Percentiles rank a stretch among this genome's conserved stretches.
These are phyloP conservation scores for Tarsius wallacei DNA, from an alignment of 2,797 vertebrate species.

Conservation along the genomic window DNA sequence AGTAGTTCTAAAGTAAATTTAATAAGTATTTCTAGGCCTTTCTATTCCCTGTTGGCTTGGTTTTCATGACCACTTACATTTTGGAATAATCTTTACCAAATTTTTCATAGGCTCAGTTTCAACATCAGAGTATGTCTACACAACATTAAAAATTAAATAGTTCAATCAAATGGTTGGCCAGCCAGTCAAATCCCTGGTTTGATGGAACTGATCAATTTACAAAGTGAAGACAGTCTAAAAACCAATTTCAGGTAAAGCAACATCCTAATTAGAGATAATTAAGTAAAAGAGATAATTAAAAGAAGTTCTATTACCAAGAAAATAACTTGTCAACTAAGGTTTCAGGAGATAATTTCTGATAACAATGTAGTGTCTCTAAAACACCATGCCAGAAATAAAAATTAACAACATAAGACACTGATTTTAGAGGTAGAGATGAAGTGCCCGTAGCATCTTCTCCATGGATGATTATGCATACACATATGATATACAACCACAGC, in stretches of 20 bases:
- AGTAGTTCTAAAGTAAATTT: background rate
- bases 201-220: background rate
- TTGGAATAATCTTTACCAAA: background rate
- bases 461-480: background rate
- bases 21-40: background rate
- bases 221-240: background rate
- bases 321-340: background rate
- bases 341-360: background rate
- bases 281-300: slow-evolving; percentile 2
- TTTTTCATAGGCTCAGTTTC: slow-evolving; percentile 5
- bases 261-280: background rate
- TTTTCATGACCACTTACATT: slow-evolving; percentile 39
- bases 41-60: background rate
- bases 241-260: background rate
- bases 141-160: background rate
- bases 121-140: background rate
- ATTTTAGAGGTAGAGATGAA: background rate
- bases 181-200: background rate
- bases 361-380: background rate
- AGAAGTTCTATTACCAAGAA: background rate
- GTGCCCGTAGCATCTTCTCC: background rate
- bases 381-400: background rate
- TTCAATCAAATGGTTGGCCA: background rate
- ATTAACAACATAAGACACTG: background rate
- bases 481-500: background rate